Conservation (phyloP, 2,888 invertebrate genomes). For the Pyrrhosoma nymphula region DNA sequence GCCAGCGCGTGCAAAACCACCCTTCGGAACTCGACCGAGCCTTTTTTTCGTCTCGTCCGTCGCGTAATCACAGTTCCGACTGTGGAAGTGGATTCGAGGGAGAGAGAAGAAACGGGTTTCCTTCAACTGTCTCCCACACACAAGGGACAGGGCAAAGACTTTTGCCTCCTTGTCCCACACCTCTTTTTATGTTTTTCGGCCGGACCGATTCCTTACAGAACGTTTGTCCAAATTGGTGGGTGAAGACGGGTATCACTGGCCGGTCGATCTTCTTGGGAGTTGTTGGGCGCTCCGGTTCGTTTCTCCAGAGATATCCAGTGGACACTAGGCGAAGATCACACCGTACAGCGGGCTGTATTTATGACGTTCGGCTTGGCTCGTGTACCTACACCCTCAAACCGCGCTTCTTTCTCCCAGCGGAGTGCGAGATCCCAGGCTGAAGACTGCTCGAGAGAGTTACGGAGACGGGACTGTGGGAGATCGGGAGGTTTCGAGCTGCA, state of each 20-base stretch:
- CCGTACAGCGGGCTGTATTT: background rate
- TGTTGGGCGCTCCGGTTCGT: too few relatives aligned
- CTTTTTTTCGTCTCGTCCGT: background rate
- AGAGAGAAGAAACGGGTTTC: constrained; percentile 12
- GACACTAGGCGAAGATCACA: background rate
- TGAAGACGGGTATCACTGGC: background rate
- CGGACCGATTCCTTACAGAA: background rate
- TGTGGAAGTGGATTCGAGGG: background rate
- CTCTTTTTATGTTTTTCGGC: background rate
- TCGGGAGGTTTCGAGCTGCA: background rate
- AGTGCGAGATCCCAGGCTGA: background rate
- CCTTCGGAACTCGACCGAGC: constrained; percentile 7
- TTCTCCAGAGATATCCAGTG: background rate
- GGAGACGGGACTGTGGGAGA: constrained; percentile 27
- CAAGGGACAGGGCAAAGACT: background rate
- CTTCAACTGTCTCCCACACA: background rate
- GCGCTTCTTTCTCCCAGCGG: background rate
- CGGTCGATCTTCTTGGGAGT: background rate
- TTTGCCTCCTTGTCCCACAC: background rate
- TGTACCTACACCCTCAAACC: background rate
- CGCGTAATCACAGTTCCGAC: background rate
- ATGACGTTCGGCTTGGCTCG: background rate
- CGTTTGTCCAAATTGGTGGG: background rate
- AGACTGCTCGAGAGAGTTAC: constrained; percentile 8
- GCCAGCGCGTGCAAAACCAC: background rate